Base-by-base conservation (phyloP, 1,140 invertebrate species). In the Ridgeia piscesae region DNA sequence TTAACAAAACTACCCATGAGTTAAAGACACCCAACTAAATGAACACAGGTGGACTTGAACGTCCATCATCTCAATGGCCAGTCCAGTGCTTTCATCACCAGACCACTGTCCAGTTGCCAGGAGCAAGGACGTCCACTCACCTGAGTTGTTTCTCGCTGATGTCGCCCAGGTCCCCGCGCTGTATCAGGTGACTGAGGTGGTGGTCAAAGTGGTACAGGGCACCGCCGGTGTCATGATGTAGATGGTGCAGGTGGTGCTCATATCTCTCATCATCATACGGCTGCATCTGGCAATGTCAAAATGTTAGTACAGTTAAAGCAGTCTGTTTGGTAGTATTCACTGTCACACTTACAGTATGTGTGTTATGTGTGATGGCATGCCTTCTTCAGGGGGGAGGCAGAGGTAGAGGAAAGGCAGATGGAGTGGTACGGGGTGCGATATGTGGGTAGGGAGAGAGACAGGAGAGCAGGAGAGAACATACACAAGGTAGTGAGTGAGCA, bases 201-300 rank as follows among this genome's bases (percentile, higher is more conserved):
- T 33, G 42, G 89, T 42, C 88, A 33, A 88, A 42, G 89, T 90
- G 77, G 88, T 27, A 92, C n/a, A 90, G 89, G 91, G 17, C 58
- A 77, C 58, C 58, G 77, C 42, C 34, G 35, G 77, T 90, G 92
- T 58, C 31, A 91, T 34, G 31, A 48, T 9, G 42, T n/a, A 92
- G 89, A n/a, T 21, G 90, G 88, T 42, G 34, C 33, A 88, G 27
- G 34, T 58, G 88, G 35, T 48, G 90, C 34, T 90, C 88, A 91
- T 77, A 77, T 77, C 58, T 77, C 11, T 77, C 58, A 77, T 77
- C 58, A 77, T 77, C 58, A 77, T 21, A 77, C 4, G 58, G 58
- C 58, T 77, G 58, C 58, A 77, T 77, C 58, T 77, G 58, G 14
- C 58, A 77, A 77, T 27, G 58, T 77, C 14, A 4, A 77, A 77